These are phyloP conservation scores for Athetis lepigone DNA, from an alignment of 2,888 invertebrate genomes.

Conservation along the genomic window DNA sequence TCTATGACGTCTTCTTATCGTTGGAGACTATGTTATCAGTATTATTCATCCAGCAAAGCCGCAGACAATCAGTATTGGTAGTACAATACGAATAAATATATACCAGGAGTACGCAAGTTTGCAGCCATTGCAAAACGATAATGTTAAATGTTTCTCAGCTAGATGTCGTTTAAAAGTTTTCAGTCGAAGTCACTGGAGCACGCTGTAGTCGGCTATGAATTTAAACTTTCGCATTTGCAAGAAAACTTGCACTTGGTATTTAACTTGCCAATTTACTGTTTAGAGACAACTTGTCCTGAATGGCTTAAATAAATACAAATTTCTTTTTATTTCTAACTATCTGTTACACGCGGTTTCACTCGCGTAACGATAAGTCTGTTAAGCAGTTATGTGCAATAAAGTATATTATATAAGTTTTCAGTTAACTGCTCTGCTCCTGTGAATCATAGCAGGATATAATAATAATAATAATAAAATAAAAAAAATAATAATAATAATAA, in stretches of 20 bases:
- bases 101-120: constrained; percentile 15
- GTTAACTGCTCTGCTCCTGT: too few relatives aligned
- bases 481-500: too few relatives aligned
- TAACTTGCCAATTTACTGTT: constrained; percentile 9
- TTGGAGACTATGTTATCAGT: too few relatives aligned
- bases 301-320: background rate
- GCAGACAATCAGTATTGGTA: background rate
- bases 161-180: constrained; percentile 44
- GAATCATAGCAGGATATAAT: too few relatives aligned
- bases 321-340: background rate
- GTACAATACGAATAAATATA: background rate
- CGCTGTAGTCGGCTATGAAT: constrained; percentile 50
- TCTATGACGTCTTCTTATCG: too few relatives aligned
- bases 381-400: too few relatives aligned
- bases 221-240: constrained; percentile 50
- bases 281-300: background rate
- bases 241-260: constrained; percentile 40
- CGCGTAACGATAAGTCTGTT: too few relatives aligned
- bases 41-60: background rate
- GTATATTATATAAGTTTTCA: too few relatives aligned
- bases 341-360: too few relatives aligned
- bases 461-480: too few relatives aligned
- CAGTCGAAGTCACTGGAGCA: constrained; percentile 24
- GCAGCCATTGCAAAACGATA: constrained; percentile 43
- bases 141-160: constrained; percentile 44